Evolutionary conservation across 2,113 vertebrate genomes (phyloP).

Genomic region (Cottus gobio): DNA sequence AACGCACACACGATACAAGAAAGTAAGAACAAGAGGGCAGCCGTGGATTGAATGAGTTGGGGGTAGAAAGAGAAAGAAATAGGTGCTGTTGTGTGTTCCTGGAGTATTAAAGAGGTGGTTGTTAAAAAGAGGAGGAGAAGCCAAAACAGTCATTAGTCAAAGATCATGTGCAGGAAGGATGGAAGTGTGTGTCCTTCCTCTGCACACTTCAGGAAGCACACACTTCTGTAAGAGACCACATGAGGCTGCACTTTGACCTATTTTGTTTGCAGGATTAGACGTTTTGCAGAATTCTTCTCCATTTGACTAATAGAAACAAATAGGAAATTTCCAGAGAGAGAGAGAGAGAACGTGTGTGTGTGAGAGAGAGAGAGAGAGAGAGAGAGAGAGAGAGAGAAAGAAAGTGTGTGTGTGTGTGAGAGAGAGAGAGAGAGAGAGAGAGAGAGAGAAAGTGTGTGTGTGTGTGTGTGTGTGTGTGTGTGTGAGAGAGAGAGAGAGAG

Average conservation of each 20-base stretch:
- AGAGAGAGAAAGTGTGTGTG: no score
- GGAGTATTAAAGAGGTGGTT: conserved; percentile 15
- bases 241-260: conserved; percentile 36
- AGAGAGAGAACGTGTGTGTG: no score
- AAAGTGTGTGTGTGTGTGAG: no score
- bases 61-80: conserved; percentile 24
- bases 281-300: not conserved
- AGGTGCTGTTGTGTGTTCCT: not conserved
- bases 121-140: conserved; percentile 34
- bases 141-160: conserved; percentile 51
- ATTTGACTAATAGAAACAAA: conserved; percentile 14
- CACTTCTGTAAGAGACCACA: conserved; percentile 27
- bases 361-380: no score
- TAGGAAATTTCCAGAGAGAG: conserved; percentile 16
- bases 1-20: conserved; percentile 21
- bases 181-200: conserved; percentile 45
- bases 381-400: no score
- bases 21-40: conserved; percentile 1
- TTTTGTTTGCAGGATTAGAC: conserved; percentile 32
- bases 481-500: not conserved
- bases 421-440: no score
- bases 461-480: no score
- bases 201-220: conserved; percentile 51
- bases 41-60: conserved; percentile 21
- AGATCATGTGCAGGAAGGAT: conserved; percentile 30